Conservation (phyloP, 1,140 invertebrate species). For the Latrodectus geometricus region DNA sequence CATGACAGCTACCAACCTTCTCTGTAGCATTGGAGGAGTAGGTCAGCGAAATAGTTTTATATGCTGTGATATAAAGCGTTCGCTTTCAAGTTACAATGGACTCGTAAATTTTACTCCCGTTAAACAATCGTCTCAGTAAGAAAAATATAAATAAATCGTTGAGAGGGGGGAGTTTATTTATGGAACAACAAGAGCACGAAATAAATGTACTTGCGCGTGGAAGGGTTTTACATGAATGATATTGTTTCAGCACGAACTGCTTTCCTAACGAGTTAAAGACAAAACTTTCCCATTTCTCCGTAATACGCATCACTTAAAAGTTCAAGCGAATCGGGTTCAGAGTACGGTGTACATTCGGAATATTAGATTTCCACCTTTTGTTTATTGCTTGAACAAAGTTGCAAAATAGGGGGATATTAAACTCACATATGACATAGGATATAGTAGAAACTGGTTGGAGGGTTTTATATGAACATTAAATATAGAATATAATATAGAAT, state of each 20-base stretch:
- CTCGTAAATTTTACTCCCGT: slow-evolving; percentile 46
- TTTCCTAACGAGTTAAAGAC: slow-evolving; percentile 33
- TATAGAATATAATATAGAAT: no score
- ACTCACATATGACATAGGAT: no score
- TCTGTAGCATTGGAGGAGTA: slow-evolving; percentile 31
- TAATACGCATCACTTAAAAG: neutral
- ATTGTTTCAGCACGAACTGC: slow-evolving; percentile 35
- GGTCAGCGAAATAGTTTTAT: slow-evolving; percentile 46
- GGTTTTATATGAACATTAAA: no score
- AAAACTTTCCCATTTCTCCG: slow-evolving; percentile 31
- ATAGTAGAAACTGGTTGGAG: no score
- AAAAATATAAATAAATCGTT: slow-evolving; percentile 45
- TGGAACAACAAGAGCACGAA: slow-evolving; percentile 47
- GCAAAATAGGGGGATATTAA: no score
- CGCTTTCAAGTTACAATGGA: slow-evolving; percentile 55
- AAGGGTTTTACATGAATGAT: slow-evolving; percentile 36
- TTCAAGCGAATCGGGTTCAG: neutral
- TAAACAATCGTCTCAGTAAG: slow-evolving; percentile 44
- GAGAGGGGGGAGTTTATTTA: slow-evolving; percentile 26
- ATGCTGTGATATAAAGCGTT: slow-evolving; percentile 31
- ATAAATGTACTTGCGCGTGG: slow-evolving; percentile 22
- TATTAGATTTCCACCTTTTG: no score
- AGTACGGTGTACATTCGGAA: no score
- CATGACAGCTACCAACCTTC: slow-evolving; percentile 46
- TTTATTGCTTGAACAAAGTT: no score